Evolutionary conservation across 30 jellyfish, hydroid and myxozoan genomes (phyloP).

Genomic region (Sanderia malayensis): DNA sequence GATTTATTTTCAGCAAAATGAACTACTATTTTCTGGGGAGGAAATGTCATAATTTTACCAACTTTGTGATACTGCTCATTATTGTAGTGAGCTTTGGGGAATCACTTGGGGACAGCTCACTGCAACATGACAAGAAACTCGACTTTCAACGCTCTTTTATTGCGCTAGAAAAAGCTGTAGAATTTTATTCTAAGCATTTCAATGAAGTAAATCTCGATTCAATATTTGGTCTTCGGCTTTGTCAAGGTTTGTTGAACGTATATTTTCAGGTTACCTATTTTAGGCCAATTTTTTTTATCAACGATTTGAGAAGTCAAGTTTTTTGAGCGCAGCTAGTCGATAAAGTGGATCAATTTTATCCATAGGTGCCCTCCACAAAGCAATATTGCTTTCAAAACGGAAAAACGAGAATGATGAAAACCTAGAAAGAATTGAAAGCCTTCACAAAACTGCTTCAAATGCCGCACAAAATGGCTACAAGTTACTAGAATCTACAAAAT

Average conservation of each 20-base stretch:
- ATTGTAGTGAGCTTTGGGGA: too few relatives aligned
- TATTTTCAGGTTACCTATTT: too few relatives aligned
- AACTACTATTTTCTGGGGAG: too few relatives aligned
- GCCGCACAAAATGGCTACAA: conserved; percentile 49
- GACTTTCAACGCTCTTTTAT: background rate
- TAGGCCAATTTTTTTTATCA: too few relatives aligned
- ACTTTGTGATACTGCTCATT: too few relatives aligned
- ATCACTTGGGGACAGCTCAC: too few relatives aligned
- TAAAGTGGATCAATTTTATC: background rate
- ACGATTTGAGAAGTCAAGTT: too few relatives aligned
- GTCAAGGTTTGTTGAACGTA: conserved; percentile 68
- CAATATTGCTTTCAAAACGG: conserved; percentile 36
- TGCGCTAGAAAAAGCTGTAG: conserved; percentile 51
- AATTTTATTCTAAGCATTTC: conserved; percentile 38
- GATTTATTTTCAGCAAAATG: too few relatives aligned
- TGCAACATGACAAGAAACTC: background rate
- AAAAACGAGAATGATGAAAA: conserved; percentile 1
- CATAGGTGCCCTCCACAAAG: conserved; percentile 46
- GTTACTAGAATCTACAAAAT: conserved; percentile 12
- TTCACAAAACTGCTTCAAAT: conserved; percentile 15
- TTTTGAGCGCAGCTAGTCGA: too few relatives aligned
- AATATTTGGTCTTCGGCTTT: conserved; percentile 75
- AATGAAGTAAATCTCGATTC: conserved; percentile 79
- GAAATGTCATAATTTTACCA: too few relatives aligned
- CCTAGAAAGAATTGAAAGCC: conserved; percentile 18